Evolutionary conservation across 2,113 vertebrate species (phyloP), one percentile per base, ranked within the genome.

Genomic region (Tyto alba): DNA sequence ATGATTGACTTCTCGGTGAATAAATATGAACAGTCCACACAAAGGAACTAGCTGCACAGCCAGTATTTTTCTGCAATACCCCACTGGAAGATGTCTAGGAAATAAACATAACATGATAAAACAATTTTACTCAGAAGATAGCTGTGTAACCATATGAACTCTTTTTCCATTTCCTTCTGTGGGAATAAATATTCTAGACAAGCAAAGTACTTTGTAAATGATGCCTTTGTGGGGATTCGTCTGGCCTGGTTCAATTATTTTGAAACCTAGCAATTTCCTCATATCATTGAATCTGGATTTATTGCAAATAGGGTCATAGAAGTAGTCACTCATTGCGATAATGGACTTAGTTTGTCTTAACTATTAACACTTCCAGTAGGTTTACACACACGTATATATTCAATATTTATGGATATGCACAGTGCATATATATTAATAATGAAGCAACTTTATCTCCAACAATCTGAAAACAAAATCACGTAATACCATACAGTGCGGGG

Each of bases 21-120:
- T 91, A 95, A 79, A 73, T 62, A 85, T n/a, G 89, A 96, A 77
- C 73, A 66, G 53, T 55, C 40, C 72, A 88, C 86, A 89, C 83
- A 96, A 96, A 93, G 50, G 59, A 81, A 77, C 96, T 97, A 86
- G 92, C 62, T 80, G 62, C 72, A 73, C 30, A 85, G 75, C 47
- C 64, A 47, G 36, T 97, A 97, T 98, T 98, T 98, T 98, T 85
- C 97, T 96, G 30, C 98, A 98, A 96, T 98, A 98, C 64, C 98
- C 98, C 88, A 98, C 88, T 96, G 98, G 98, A 96, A 98, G 98
- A 97, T 98, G 98, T 96, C 98, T 98, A 94, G 88, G 91, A 97
- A 96, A 94, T 83, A 95, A 95, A 97, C 88, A 95, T 91, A 93
- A 96, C 89, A 85, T 91, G 85, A 96, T 97, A 95, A 90, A 96